Evolutionary conservation across 2,888 invertebrate species (phyloP), one percentile per base, ranked within the genome.

Genomic region (Machimus rusticus): DNA sequence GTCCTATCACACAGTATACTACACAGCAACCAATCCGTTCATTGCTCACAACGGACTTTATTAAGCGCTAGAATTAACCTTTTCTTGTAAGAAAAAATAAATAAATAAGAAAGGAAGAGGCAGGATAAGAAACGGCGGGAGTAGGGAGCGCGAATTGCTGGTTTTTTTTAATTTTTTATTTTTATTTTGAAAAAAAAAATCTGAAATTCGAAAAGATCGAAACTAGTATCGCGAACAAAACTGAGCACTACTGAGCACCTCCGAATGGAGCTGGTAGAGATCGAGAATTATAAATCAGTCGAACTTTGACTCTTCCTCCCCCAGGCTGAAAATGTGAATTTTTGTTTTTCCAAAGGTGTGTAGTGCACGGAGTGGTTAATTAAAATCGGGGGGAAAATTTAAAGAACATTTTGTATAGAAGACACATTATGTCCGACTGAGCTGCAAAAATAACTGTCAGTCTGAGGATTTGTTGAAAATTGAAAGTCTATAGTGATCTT

Each of bases 11-110:
- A 85, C 85, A 85, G 85, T 85, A 74, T 87, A 87, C 86, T 87
- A 87, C 85, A 86, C 88, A 87, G 87, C 88, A 86, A 88, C 86
- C 86, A 86, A 82, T 79, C 81, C 88, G 88, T 88, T 88, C 87
- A 87, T 87, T 88, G 78, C 78, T 78, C 86, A 74, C 84, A 88
- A 88, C 88, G 88, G 88, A 87, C 88, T 85, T 78, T 76, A 79
- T 77, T 78, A 86, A 88, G 77, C 77, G 77, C 78, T 86, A 79
- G 66, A 66, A 66, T 66, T 66, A 66, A 66, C 66, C 66, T 86
- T 86, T 85, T 74, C 86, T 74, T 74, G 31, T 66, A 34, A 87
- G 57, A 55, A 34, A 37, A 39, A 39, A 39, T 12, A 39, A 39
- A 28, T 76, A 39, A 43, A 86, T 23, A 76, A 86, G 28, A 74